Evolutionary conservation across 1,140 invertebrate genomes (phyloP), one percentile per base, ranked within the genome.

Genomic region (Drosophila sulfurigaster): DNA sequence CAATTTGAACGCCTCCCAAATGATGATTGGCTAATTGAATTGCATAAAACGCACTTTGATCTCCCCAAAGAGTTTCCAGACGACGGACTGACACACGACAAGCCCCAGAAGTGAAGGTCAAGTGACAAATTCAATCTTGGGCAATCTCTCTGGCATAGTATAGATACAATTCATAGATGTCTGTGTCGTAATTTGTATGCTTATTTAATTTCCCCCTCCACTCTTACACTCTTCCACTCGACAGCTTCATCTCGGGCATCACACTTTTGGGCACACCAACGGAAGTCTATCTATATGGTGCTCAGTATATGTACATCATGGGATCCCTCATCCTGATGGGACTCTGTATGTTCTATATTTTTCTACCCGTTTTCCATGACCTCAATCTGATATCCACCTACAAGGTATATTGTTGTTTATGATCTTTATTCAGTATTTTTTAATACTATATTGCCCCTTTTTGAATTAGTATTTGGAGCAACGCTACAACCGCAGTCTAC

Each of bases 281-380:
- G 0, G 97, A 98, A 92, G 93, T 97, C n/a, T 98, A 98, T 83
- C 92, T 96, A 4, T 96, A 96, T 80, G 96, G 96, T 0, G 96
- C 94, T 10, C 95, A 96, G 67, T 97, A 96, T 79, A 82, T 95
- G 48, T 95, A 95, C 75, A 94, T 96, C 2, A 91, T 94, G 1
- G 92, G 95, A 5, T 95, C 95, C 0, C 92, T 95, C 13, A 75
- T 96, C 0, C 65, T 96, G 5, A 95, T 96, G 86, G 95, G 95
- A 6, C 75, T 96, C 10, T 92, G 95, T 5, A 94, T 97, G 78
- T 94, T 94, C 1, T 94, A 94, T 70, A 93, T 97, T 28, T 97
- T 95, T 87, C 91, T 98, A 41, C 97, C 97, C 0, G 95, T 98
- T 0, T 97, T 97, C 81, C 96, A 97, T 78, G 94, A 96, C n/a